Conservation (phyloP, 2,797 vertebrate genomes). For the Sebastolobus alascanus region DNA sequence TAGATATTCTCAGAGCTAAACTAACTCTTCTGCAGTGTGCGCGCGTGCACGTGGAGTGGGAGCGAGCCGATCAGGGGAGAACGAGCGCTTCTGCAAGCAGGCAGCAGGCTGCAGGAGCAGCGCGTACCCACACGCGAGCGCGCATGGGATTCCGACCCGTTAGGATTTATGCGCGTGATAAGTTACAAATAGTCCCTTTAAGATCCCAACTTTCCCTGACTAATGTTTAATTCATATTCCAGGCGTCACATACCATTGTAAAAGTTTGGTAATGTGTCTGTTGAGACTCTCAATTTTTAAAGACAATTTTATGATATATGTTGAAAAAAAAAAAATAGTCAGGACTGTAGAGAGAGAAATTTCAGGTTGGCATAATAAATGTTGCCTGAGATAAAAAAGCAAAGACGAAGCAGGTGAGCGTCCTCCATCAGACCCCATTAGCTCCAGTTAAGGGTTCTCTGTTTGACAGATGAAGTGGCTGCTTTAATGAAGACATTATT, state of each 20-base stretch:
- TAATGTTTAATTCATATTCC: neutral
- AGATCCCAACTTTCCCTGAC: neutral
- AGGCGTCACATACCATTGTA: neutral
- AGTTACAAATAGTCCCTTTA: too few species aligned
- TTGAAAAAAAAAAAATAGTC: neutral
- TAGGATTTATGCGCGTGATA: too few species aligned
- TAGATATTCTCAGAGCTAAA: too few species aligned
- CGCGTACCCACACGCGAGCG: too few species aligned
- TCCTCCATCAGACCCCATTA: slow-evolving; percentile 39
- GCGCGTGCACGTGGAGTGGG: too few species aligned
- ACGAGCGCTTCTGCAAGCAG: too few species aligned
- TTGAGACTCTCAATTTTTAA: too few species aligned
- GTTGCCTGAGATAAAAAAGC: neutral
- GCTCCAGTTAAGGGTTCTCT: slow-evolving; percentile 23
- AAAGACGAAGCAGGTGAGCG: neutral
- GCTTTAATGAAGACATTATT: slow-evolving; percentile 30
- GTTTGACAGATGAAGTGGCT: slow-evolving; percentile 33
- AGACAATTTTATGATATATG: neutral
- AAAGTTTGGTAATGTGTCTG: neutral
- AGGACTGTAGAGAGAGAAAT: neutral
- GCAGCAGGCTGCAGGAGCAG: too few species aligned
- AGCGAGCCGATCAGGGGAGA: too few species aligned
- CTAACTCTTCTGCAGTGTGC: too few species aligned
- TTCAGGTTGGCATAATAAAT: neutral
- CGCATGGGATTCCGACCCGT: too few species aligned